Evolutionary conservation across 2,113 vertebrate genomes (phyloP).

Genomic region (Ictalurus punctatus): DNA sequence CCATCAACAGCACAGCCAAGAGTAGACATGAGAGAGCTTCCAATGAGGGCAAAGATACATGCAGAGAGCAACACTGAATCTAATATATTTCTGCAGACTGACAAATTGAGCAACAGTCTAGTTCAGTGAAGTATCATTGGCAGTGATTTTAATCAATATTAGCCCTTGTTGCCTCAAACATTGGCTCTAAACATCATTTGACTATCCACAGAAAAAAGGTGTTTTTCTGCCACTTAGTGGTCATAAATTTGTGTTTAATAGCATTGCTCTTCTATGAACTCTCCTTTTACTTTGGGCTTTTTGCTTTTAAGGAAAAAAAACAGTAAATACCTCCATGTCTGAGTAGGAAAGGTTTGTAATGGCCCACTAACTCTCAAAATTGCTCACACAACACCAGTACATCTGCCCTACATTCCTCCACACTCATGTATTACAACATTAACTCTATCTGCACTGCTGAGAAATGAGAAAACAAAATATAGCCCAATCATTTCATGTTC

Average conservation of each 20-base stretch:
- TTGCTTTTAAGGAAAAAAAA: neutral
- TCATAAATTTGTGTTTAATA: neutral
- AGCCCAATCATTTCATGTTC: no score
- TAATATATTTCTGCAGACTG: neutral
- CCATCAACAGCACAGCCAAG: conserved; percentile 21
- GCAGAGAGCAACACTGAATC: neutral
- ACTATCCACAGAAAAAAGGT: neutral
- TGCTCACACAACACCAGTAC: neutral
- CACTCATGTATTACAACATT: neutral
- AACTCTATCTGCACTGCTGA: no score
- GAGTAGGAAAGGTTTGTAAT: neutral
- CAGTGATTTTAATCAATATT: neutral
- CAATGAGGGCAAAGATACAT: neutral
- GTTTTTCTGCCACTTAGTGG: conserved; percentile 40
- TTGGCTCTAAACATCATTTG: neutral
- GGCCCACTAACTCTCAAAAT: neutral
- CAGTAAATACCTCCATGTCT: neutral
- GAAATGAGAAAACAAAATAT: no score
- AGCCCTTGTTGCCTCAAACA: neutral
- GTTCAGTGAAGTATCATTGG: neutral
- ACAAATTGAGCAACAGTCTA: neutral
- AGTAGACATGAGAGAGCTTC: conserved; percentile 14
- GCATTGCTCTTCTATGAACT: neutral
- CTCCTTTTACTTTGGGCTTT: neutral
- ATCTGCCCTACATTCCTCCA: neutral